A percentile compares a stretch with the other conserved stretches of the same genome.
phyloP scores from a whole-genome alignment of 2,888 invertebrate species.

The Acleris sparsana region DNA sequence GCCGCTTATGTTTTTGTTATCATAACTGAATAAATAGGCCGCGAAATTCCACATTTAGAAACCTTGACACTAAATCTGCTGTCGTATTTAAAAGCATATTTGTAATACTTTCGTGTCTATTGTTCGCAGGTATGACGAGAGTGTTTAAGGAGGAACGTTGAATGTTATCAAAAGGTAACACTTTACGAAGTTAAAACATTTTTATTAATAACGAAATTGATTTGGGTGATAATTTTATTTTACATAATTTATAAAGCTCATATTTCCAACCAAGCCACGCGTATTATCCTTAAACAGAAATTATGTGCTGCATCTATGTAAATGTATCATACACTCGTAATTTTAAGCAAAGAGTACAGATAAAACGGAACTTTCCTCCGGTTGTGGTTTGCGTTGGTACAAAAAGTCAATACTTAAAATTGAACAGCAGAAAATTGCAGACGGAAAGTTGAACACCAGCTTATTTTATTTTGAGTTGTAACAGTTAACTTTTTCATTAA shows the following conservation, averaged over 20 bases:
- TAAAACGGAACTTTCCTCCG: slow-evolving; percentile 4
- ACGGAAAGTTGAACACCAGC: no score
- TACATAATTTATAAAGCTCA: not conserved
- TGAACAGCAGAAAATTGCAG: not conserved
- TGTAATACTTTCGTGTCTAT: slow-evolving; percentile 18
- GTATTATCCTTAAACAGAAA: not conserved
- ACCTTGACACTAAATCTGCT: slow-evolving; percentile 22
- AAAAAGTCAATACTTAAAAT: slow-evolving; percentile 7
- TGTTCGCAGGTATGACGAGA: slow-evolving; percentile 33
- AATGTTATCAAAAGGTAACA: slow-evolving; percentile 14
- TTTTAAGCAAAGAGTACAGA: not conserved
- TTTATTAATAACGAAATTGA: not conserved
- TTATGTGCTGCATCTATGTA: no score
- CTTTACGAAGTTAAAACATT: not conserved
- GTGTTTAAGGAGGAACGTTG: slow-evolving; percentile 5
- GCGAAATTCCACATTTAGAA: slow-evolving; percentile 12
- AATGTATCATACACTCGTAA: not conserved
- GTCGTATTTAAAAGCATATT: slow-evolving; percentile 12
- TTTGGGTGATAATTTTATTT: not conserved
- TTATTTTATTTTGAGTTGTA: no score
- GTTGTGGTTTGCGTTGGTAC: slow-evolving; percentile 15
- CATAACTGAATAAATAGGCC: slow-evolving; percentile 1
- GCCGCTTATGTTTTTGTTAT: slow-evolving; percentile 6
- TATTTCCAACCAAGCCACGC: not conserved
- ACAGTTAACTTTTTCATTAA: no score